Percentiles rank a stretch among this genome's conserved stretches.
Evolutionary conservation across 2,113 vertebrate genomes (phyloP).

Genomic region (Tichodroma muraria): DNA sequence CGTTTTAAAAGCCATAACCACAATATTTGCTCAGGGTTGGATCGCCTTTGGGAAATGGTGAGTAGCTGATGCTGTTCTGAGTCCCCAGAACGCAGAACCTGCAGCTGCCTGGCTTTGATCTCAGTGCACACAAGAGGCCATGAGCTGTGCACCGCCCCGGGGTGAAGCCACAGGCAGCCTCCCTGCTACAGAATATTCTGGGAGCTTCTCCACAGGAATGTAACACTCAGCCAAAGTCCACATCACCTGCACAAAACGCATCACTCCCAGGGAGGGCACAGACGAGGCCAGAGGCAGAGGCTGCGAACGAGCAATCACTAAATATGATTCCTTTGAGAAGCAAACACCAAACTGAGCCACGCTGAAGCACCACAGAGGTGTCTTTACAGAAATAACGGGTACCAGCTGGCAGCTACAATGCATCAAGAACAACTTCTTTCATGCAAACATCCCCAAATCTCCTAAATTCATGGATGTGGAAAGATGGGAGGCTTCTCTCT

Average conservation of each 20-base stretch:
- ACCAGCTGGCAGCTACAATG: background rate
- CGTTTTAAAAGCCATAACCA: background rate
- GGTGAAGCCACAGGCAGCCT: background rate
- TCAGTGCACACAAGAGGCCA: background rate
- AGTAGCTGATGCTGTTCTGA: background rate
- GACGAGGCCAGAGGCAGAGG: background rate
- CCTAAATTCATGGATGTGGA: background rate
- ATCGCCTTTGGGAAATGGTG: background rate
- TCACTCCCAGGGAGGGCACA: background rate
- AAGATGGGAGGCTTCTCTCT: background rate
- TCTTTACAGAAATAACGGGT: background rate
- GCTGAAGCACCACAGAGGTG: background rate
- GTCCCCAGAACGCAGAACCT: background rate
- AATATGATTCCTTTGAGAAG: background rate
- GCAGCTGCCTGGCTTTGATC: background rate
- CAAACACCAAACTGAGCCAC: fast-evolving
- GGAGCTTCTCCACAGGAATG: background rate
- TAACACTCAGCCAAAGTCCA: background rate
- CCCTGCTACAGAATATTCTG: background rate
- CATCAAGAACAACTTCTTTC: background rate
- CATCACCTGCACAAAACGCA: background rate
- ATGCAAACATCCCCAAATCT: background rate
- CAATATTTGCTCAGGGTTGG: background rate
- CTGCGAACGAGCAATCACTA: fast-evolving
- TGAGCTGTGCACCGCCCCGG: fast-evolving